Conservation (phyloP, 1,140 invertebrate species). For the Microplitis mediator region DNA sequence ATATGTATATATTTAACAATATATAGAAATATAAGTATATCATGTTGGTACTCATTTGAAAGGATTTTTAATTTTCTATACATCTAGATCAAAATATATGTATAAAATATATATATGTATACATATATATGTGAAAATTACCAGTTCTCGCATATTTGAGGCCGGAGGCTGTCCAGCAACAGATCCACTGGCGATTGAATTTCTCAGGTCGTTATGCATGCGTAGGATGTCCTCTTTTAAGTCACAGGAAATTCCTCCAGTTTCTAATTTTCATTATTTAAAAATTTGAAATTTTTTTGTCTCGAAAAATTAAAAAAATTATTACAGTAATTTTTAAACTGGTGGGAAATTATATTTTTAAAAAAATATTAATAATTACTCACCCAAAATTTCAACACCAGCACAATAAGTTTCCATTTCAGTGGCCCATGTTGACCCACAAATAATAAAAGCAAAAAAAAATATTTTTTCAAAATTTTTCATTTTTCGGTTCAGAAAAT, state of each 20-base stretch:
- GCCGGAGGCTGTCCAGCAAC: conserved; percentile 73
- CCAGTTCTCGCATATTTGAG: conserved; percentile 79
- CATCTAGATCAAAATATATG: neutral
- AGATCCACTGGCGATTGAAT: conserved; percentile 73
- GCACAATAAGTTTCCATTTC: no score
- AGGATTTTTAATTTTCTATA: neutral
- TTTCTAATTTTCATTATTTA: conserved; percentile 52
- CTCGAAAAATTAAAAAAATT: conserved; percentile 2
- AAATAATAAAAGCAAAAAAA: no score
- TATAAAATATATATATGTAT: conserved; percentile 4
- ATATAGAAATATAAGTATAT: no score
- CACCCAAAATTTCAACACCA: neutral
- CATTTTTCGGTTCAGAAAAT: no score
- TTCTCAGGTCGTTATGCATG: conserved; percentile 74
- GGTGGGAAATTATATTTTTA: neutral
- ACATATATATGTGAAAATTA: conserved; percentile 48
- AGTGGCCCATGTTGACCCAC: no score
- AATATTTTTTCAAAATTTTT: no score
- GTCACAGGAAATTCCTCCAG: conserved; percentile 67
- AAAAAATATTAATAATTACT: conserved; percentile 14
- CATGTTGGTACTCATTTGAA: no score
- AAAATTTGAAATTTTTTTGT: neutral
- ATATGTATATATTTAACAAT: no score
- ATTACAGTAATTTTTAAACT: neutral
- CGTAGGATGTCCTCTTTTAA: conserved; percentile 73